Base-by-base conservation (phyloP, 1,140 invertebrate species). In the Pseudomyrmex gracilis region DNA sequence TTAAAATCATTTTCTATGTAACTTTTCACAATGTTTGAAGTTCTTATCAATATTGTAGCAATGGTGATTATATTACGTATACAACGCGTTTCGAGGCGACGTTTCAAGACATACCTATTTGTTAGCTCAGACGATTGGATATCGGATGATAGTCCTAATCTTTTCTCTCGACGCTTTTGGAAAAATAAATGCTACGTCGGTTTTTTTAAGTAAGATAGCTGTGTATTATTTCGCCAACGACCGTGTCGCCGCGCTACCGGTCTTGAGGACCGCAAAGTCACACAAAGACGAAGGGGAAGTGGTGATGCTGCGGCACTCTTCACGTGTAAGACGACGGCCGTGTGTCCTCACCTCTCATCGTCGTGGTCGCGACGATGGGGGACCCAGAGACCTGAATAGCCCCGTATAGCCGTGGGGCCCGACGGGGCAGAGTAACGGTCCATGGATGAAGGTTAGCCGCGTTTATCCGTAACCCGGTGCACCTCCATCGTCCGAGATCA, bases 361-460 rank as follows among this genome's bases (percentile, higher is more conserved):
- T 77, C 83, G 74, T 85, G 71, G 86, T 88, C 84, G 87, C 84
- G 88, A 89, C 86, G 88, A 86, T 89, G 87, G 80, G 90, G 92
- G 92, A 92, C 92, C 91, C 89, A 93, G 92, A 92, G 92, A 93
- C 92, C 91, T 93, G 91, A 90, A 93, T 93, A 92, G 76, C 90
- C 76, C 76, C 87, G 87, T 89, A 34, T 34, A 91, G 90, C 91
- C 91, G 90, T 85, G 87, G 89, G 91, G 91, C 90, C 82, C 90
- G 90, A 89, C 87, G 89, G 91, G 91, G 89, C 91, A 92, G 91
- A 78, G 87, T 93, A 93, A 93, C 92, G 92, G 92, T 93, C 85
- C 91, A 74, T 91, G 88, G 89, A 93, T 93, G 88, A 92, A 92
- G 92, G 92, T 92, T 92, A 92, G 87, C 73, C 91, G 87, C 83